phyloP scores from a whole-genome alignment of 2,888 invertebrate species.

The Eudasyphora cyanicolor region DNA sequence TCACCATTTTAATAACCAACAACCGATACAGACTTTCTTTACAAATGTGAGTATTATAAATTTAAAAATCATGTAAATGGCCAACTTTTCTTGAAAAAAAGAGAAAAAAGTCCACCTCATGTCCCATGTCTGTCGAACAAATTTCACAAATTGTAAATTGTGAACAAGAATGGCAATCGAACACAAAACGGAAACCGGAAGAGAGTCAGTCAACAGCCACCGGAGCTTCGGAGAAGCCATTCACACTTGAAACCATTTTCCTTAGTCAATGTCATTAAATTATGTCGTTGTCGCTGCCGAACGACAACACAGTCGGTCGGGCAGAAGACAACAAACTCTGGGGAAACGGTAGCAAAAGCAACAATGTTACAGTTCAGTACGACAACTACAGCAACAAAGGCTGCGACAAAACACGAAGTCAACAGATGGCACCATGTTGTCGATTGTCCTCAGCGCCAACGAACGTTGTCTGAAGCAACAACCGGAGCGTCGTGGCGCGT shows the following conservation, averaged over 20 bases:
- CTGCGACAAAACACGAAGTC: background rate
- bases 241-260: background rate
- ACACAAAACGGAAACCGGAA: conserved; percentile 62
- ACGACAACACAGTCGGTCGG: background rate
- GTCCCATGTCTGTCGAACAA: conserved; percentile 24
- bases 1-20: background rate
- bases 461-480: background rate
- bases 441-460: background rate
- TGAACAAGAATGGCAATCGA: too few species aligned
- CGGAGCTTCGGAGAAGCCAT: background rate
- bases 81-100: conserved; percentile 43
- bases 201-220: conserved; percentile 35
- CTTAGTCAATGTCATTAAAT: conserved; percentile 9
- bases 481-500: background rate
- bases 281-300: too few species aligned
- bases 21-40: background rate
- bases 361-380: conserved; percentile 19
- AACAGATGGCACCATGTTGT: conserved; percentile 26
- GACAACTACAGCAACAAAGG: background rate
- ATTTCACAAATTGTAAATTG: conserved; percentile 26
- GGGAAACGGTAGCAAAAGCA: conserved; percentile 15
- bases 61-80: conserved; percentile 45
- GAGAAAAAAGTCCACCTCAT: too few species aligned
- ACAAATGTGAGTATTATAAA: conserved; percentile 20
- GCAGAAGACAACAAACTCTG: background rate